Base-by-base conservation (phyloP, 2,797 vertebrate species). In the Apodemus agrarius region DNA sequence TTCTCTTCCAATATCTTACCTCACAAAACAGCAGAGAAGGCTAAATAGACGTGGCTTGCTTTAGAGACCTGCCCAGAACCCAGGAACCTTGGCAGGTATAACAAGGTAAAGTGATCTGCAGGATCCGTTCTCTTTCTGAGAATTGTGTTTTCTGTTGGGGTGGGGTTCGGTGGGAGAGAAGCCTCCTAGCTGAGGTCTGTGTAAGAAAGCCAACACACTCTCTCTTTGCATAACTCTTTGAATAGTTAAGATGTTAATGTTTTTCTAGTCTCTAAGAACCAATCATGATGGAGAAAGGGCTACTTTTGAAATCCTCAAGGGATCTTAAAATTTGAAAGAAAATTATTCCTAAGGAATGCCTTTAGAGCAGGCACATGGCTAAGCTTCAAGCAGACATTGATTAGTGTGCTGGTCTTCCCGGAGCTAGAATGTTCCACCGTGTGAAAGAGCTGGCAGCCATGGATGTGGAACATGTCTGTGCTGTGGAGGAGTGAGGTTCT, bases 241-340 rank as follows among this genome's bases (percentile, higher is more conserved):
- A 90, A 80, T 79, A 81, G 76, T 81, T 63, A 78, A 95, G 31
- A 69, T 19, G 49, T 69, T 78, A 95, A 67, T 69, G 26, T 67
- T 82, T 90, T 54, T 65, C 57, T 46, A 63, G 49, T 40, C 75
- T 79, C 46, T 34, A n/a, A 83, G 65, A 40, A 31, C 46, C 78
- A 72, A 49, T 0, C 3, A 85, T 26, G 2, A 80, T 8, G 17
- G 31, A 96, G 90, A 85, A 94, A 91, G 72, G 2, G 57, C 57
- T 91, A 29, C n/a, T 85, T 97, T 72, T 65, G 43, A 94, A 52
- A 76, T 31, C 31, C 67, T 40, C 82, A 91, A 82, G 89, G 24
- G 17, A 93, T 57, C 63, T 90, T 54, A 78, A 83, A 69, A 65
- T 78, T 19, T 43, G 65, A 59, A 92, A 84, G 37, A 89, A 79